Percentiles rank a stretch among this genome's conserved stretches.
These are phyloP conservation scores for Chironomus tepperi DNA, from an alignment of 1,140 invertebrate genomes.

Conservation along the genomic window DNA sequence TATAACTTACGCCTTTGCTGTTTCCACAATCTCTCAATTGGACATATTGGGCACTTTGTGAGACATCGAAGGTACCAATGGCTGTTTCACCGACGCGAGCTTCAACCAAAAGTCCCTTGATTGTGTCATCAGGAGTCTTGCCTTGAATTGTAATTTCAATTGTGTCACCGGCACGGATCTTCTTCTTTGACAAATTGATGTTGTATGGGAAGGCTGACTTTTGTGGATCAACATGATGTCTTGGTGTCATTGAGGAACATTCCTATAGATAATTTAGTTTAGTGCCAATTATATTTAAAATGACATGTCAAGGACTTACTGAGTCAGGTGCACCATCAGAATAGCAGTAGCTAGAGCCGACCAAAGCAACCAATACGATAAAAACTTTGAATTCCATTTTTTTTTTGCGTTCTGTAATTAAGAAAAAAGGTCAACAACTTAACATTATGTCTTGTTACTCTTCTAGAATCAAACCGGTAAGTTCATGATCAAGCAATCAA, in stretches of 20 bases:
- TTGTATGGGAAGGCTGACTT: conserved; percentile 40
- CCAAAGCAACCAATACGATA: not conserved
- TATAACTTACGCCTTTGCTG: conserved; percentile 39
- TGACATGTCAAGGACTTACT: no score
- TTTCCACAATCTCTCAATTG: conserved; percentile 40
- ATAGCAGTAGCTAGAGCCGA: conserved; percentile 31
- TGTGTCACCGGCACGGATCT: conserved; percentile 32
- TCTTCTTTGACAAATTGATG: conserved; percentile 41
- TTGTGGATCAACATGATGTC: conserved; percentile 42
- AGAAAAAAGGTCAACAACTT: not conserved
- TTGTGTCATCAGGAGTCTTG: conserved; percentile 37
- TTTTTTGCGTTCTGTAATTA: not conserved
- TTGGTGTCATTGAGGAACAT: conserved; percentile 44
- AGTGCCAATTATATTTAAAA: no score
- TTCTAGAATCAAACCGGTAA: not conserved
- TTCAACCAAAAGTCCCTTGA: conserved; percentile 46
- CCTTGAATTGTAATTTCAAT: conserved; percentile 40
- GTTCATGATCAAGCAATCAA: not conserved
- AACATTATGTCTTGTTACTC: not conserved
- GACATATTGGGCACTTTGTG: conserved; percentile 37
- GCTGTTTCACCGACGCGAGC: conserved; percentile 41
- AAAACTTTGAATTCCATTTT: not conserved
- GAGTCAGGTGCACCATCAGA: conserved; percentile 41
- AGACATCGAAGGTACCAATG: conserved; percentile 42
- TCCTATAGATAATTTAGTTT: conserved; percentile 28